These are phyloP conservation scores for Nudaria mundana DNA, from an alignment of 2,888 invertebrate species.

Conservation along the genomic window DNA sequence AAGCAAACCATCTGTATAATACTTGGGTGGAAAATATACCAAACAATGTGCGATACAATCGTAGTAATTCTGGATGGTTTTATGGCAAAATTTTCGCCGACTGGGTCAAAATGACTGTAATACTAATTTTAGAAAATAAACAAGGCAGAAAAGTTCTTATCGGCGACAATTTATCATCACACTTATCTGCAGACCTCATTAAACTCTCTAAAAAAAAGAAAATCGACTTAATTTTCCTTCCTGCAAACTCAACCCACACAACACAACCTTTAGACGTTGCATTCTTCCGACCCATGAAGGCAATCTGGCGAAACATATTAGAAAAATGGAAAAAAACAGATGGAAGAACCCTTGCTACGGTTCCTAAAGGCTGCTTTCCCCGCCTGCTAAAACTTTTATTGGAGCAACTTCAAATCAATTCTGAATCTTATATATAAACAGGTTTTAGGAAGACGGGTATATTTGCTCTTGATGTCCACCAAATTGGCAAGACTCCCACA, in stretches of 20 bases:
- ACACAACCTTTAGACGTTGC: neutral
- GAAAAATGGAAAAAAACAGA: neutral
- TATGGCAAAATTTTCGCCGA: neutral
- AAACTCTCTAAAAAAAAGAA: neutral
- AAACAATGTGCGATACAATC: neutral
- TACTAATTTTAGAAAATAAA: neutral
- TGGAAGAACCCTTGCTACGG: neutral
- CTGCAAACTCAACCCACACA: neutral
- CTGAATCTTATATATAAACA: neutral
- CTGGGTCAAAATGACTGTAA: neutral
- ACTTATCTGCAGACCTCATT: neutral
- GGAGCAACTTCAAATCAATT: neutral
- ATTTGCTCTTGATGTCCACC: neutral
- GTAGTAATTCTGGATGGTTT: neutral
- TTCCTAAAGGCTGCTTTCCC: neutral
- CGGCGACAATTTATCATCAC: neutral
- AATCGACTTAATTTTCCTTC: neutral
- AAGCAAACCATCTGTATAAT: conserved; percentile 1
- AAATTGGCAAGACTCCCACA: conserved; percentile 6
- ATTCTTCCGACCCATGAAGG: too few relatives aligned
- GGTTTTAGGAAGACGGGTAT: neutral
- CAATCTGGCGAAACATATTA: too few relatives aligned
- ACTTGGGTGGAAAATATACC: neutral
- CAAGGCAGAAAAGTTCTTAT: neutral
- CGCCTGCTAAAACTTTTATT: neutral